phyloP scores from a whole-genome alignment of 2,797 vertebrate species.

The Takifugu rubripes region DNA sequence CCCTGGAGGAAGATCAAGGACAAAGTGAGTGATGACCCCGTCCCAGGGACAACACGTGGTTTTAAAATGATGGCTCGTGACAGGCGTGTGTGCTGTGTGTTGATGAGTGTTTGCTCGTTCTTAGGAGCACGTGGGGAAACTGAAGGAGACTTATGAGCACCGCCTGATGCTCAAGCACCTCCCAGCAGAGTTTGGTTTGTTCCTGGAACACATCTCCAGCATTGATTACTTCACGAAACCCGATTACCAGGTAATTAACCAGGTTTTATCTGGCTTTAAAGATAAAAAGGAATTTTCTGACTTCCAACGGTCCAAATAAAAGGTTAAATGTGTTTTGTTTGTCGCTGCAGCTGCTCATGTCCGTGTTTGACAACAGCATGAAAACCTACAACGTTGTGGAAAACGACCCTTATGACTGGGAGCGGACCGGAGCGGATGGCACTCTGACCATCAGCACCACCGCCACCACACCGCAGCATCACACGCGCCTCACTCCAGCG shows the following conservation, averaged over 20 bases:
- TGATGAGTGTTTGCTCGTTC: conserved; percentile 2
- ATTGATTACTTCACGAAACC: conserved; percentile 99
- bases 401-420: conserved; percentile 97
- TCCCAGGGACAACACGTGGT: not conserved
- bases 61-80: conserved; percentile 13
- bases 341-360: conserved; percentile 86
- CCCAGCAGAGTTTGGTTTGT: conserved; percentile 89
- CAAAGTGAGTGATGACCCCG: conserved; percentile 77
- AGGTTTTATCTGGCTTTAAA: not conserved
- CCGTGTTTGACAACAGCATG: conserved; percentile 97
- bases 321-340: not conserved
- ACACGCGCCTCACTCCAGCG: conserved; percentile 93
- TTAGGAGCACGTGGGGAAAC: conserved; percentile 96
- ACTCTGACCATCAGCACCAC: conserved; percentile 85
- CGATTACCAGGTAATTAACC: conserved; percentile 87
- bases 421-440: conserved; percentile 87
- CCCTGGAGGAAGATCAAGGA: conserved; percentile 99
- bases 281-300: not conserved
- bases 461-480: conserved; percentile 89
- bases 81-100: not conserved
- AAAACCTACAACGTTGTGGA: conserved; percentile 92
- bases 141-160: conserved; percentile 96
- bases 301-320: not conserved
- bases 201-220: conserved; percentile 91
- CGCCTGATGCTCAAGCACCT: conserved; percentile 96